Conservation (phyloP, 2,797 vertebrate species). For the Mus minutoides region DNA sequence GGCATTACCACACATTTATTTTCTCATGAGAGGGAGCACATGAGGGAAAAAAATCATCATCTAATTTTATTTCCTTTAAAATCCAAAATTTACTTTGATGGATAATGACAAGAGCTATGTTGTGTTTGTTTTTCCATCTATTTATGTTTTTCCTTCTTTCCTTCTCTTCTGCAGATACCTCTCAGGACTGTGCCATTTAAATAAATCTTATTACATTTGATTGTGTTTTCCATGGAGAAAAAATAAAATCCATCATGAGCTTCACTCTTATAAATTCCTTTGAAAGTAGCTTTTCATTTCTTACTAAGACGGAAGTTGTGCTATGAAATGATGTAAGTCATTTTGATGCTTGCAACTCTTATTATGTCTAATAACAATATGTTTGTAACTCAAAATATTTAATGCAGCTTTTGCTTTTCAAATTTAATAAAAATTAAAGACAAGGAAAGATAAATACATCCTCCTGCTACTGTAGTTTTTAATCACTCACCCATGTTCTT, state of each 20-base stretch:
- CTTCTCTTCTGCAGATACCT: not conserved
- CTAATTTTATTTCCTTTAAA: not conserved
- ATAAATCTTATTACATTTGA: not conserved
- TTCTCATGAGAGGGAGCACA: not conserved
- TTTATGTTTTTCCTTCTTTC: not conserved
- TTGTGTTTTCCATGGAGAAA: not conserved
- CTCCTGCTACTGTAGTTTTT: not conserved
- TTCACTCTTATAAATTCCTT: not conserved
- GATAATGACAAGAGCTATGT: not conserved
- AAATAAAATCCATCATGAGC: not conserved
- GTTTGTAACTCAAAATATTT: not conserved
- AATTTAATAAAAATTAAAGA: not conserved
- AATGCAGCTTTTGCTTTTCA: conserved; percentile 29
- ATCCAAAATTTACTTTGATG: not conserved
- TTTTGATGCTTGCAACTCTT: not conserved
- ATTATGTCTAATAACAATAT: not conserved
- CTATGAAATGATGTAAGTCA: not conserved
- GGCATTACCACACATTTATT: not conserved
- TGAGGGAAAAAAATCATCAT: too few relatives aligned
- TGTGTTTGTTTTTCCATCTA: not conserved
- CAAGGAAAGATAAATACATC: not conserved
- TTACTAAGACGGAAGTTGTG: not conserved
- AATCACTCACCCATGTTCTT: conserved; percentile 25
- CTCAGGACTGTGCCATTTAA: not conserved
- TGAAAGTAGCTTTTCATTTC: not conserved